Evolutionary conservation across 2,113 vertebrate genomes (phyloP).

Genomic region (Hyla sarda): DNA sequence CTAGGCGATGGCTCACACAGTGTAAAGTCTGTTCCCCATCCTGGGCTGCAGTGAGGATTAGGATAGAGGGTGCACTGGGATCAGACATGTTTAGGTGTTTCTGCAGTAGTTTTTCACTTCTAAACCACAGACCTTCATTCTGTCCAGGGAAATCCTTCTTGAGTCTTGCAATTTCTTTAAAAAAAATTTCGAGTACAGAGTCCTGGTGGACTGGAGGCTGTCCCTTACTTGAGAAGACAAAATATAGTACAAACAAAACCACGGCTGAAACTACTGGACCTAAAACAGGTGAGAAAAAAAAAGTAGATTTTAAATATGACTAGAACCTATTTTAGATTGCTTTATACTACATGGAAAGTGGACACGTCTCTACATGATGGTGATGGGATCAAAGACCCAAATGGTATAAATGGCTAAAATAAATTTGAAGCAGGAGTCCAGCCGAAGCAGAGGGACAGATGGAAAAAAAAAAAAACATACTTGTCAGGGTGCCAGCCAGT

Average conservation of each 20-base stretch:
- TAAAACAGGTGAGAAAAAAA: background rate
- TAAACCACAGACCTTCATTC: conserved; percentile 80
- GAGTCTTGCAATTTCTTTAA: conserved; percentile 73
- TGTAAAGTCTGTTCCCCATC: conserved; percentile 76
- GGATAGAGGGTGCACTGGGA: conserved; percentile 82
- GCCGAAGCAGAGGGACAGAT: no score
- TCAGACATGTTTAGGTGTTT: conserved; percentile 78
- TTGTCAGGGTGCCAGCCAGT: no score
- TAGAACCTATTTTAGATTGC: background rate
- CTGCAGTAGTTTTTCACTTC: conserved; percentile 80
- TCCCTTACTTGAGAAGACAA: background rate
- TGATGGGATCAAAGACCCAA: no score
- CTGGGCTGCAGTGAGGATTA: conserved; percentile 83
- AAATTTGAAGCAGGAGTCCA: no score
- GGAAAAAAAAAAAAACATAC: no score
- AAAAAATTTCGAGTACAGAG: conserved; percentile 68
- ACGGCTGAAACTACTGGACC: background rate
- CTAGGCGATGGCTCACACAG: conserved; percentile 81
- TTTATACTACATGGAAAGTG: background rate
- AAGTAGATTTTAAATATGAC: background rate
- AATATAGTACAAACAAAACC: background rate
- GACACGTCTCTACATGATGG: background rate
- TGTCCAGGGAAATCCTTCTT: conserved; percentile 80
- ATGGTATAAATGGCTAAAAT: no score
- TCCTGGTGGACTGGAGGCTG: conserved; percentile 45